Percentiles rank a stretch among this genome's conserved stretches.
Evolutionary conservation across 2,113 vertebrate genomes (phyloP).

Genomic region (Odontophorus gujanensis): DNA sequence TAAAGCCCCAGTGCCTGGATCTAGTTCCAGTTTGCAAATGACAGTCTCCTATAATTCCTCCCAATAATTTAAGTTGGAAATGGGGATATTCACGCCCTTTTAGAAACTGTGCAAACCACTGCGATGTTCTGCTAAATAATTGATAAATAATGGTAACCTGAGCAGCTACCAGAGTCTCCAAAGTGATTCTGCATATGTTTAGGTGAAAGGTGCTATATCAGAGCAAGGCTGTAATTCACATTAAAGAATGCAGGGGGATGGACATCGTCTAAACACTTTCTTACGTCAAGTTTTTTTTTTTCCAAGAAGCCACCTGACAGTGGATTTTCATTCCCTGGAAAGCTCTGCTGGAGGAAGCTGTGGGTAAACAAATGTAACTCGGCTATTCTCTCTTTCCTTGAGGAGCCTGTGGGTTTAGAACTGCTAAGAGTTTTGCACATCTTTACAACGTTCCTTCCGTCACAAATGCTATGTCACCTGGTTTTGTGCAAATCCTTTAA

Average conservation of each 20-base stretch:
- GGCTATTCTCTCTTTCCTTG: background rate
- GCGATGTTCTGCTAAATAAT: conserved; percentile 22
- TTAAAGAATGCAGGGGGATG: conserved; percentile 13
- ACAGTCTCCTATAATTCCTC: conserved; percentile 7
- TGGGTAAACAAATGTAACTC: background rate
- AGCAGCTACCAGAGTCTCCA: conserved; percentile 15
- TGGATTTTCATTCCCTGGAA: background rate
- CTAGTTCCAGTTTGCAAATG: conserved; percentile 26
- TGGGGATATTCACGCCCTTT: conserved; percentile 32
- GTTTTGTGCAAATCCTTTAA: background rate
- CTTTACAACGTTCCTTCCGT: background rate
- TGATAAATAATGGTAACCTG: conserved; percentile 41
- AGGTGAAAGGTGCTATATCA: conserved; percentile 13
- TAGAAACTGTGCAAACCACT: conserved; percentile 26
- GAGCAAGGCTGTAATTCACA: conserved; percentile 31
- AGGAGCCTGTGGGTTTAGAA: background rate
- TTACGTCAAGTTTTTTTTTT: background rate
- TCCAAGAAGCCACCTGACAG: conserved; percentile 8
- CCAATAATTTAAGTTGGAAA: conserved; percentile 41
- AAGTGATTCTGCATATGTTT: conserved; percentile 59
- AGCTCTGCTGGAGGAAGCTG: background rate
- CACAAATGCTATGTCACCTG: background rate
- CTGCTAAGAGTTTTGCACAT: background rate
- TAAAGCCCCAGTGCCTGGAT: conserved; percentile 1
- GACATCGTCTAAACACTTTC: conserved; percentile 1